These are phyloP conservation scores for Ciona savignyi DNA, from an alignment of 23 tunicate species.

Conservation along the genomic window DNA sequence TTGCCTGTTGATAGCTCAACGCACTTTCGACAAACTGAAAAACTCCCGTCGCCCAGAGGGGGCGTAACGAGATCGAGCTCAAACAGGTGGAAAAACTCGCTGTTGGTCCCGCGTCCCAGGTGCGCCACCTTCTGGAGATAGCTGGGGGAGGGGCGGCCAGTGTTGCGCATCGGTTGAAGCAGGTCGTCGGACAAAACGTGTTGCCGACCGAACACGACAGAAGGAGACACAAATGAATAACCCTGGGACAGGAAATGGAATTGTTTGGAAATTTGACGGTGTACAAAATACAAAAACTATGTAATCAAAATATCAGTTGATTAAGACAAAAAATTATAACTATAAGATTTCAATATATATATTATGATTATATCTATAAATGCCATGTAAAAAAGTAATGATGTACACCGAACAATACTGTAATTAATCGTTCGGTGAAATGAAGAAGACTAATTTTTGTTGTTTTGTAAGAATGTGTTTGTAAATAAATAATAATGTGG, in stretches of 20 bases:
- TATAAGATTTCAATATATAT: too few relatives aligned
- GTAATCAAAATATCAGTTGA: too few relatives aligned
- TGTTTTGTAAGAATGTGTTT: too few relatives aligned
- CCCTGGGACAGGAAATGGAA: conserved; percentile 48
- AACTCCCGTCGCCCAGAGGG: conserved; percentile 92
- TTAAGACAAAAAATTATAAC: too few relatives aligned
- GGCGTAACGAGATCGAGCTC: conserved; percentile 34
- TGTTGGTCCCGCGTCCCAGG: conserved; percentile 7
- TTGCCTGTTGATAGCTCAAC: conserved; percentile 47
- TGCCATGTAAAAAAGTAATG: too few relatives aligned
- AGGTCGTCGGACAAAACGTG: conserved; percentile 72
- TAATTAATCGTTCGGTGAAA: too few relatives aligned
- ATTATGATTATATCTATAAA: too few relatives aligned
- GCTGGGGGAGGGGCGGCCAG: conserved; percentile 43
- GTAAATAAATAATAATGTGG: too few relatives aligned
- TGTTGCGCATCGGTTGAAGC: conserved; percentile 22
- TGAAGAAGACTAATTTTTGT: too few relatives aligned
- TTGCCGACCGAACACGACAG: conserved; percentile 69
- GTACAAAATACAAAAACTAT: background rate
- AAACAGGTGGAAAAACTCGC: conserved; percentile 53
- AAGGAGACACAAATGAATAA: conserved; percentile 80
- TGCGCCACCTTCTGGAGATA: conserved; percentile 12
- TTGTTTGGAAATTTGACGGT: background rate
- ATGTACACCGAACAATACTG: too few relatives aligned
- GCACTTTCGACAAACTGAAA: conserved; percentile 70